Percentiles rank a stretch among this genome's conserved stretches.
phyloP scores from a whole-genome alignment of 1,140 invertebrate species.

The Lerema accius region DNA sequence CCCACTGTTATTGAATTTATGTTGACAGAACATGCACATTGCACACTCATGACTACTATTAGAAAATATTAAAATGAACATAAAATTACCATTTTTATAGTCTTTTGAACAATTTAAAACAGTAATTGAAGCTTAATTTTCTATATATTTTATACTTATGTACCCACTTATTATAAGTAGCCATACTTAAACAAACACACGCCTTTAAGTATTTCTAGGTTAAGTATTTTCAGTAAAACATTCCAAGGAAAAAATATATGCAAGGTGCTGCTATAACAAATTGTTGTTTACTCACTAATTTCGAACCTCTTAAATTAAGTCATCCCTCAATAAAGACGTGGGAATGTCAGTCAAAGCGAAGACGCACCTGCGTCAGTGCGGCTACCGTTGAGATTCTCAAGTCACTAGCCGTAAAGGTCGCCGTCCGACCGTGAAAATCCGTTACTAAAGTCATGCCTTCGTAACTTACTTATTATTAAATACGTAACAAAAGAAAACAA shows the following conservation, averaged over 20 bases:
- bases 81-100: not conserved
- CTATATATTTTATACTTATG: too few relatives aligned
- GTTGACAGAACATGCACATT: slow-evolving; percentile 9
- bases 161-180: too few relatives aligned
- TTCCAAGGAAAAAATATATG: too few relatives aligned
- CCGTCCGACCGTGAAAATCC: slow-evolving; percentile 62
- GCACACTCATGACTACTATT: too few relatives aligned
- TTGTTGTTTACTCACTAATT: too few relatives aligned
- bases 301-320: not conserved
- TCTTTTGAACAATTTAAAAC: not conserved
- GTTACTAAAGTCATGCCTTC: slow-evolving; percentile 51
- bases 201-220: too few relatives aligned
- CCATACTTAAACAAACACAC: too few relatives aligned
- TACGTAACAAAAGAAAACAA: not conserved
- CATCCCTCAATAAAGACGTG: not conserved
- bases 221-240: too few relatives aligned
- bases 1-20: slow-evolving; percentile 51
- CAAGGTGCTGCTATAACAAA: too few relatives aligned
- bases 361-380: slow-evolving; percentile 44
- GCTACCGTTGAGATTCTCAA: slow-evolving; percentile 42
- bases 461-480: slow-evolving; percentile 29
- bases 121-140: not conserved
- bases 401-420: slow-evolving; percentile 62
- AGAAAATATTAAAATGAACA: not conserved
- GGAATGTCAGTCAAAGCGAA: slow-evolving; percentile 18